Base-by-base conservation (phyloP, 2,113 vertebrate genomes). In the Eurystomus gularis region DNA sequence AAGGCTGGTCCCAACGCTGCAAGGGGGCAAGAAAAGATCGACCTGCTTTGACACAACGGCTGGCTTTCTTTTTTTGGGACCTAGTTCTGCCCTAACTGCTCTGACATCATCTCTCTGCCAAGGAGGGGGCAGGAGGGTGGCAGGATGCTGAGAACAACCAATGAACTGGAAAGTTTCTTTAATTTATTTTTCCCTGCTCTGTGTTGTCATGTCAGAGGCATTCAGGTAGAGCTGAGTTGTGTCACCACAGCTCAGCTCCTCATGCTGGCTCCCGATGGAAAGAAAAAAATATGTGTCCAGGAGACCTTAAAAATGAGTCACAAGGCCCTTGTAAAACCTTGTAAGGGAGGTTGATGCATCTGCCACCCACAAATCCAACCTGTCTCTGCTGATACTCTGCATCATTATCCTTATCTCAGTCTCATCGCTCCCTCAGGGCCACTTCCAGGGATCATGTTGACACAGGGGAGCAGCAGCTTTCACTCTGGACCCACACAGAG, bases 81-180 rank as follows among this genome's bases (percentile, higher is more conserved):
- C 11, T 25, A 64, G 66, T 37, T 78, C 94, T 26, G 40, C 26
- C 81, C 39, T 79, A 49, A 68, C 60, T 81, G 66, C 69, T 85
- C 88, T 96, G 75, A 96, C 86, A 89, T 90, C 68, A 88, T 25
- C 40, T 39, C 49, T 93, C 85, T 83, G 65, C 10, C 42, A 66
- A 76, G 68, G n/a, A 76, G 14, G 21, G 37, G 37, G 51, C 48
- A 87, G 69, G 48, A 91, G 76, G 33, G 62, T 19, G 44, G 40
- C 49, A 69, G 40, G 82, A 80, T 80, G 49, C 75, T 73, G 72
- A 80, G 66, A 87, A 69, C 29, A 39, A 42, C 31, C 28, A 73
- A 64, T 7, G 54, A 89, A 62, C 72, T 73, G 48, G 69, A 77
- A 95, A 95, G 52, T 14, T 66, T 64, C 26, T 35, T 64, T 51